Evolutionary conservation across 2,888 invertebrate genomes (phyloP).

Genomic region (Periphyllus acericola): DNA sequence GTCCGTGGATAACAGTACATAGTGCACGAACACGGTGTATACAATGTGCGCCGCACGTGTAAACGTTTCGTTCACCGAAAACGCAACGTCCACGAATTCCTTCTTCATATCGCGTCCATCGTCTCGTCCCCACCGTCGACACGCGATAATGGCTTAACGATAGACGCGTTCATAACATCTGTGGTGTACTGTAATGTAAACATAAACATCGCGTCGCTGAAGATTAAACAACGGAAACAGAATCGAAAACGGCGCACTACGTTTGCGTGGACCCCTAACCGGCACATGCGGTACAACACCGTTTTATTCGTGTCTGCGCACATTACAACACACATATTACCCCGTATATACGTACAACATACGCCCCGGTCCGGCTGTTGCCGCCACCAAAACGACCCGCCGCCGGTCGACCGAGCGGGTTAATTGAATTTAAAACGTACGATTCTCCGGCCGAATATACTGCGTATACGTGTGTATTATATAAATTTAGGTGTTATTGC

Average conservation of each 20-base stretch:
- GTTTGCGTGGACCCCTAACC: neutral
- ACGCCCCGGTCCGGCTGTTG: neutral
- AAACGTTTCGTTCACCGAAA: neutral
- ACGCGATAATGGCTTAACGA: neutral
- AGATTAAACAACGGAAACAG: neutral
- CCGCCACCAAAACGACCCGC: neutral
- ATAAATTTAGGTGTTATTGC: constrained; percentile 1
- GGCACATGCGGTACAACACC: neutral
- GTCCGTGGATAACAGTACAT: neutral
- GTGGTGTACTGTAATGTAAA: no score
- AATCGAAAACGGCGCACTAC: neutral
- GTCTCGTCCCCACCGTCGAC: neutral
- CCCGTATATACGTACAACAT: neutral
- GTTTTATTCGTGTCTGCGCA: neutral
- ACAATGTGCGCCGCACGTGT: neutral
- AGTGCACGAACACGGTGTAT: no score
- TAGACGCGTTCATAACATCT: neutral
- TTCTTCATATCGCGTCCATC: neutral
- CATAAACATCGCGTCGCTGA: neutral
- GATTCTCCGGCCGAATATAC: constrained; percentile 11
- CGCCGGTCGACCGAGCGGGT: constrained; percentile 7
- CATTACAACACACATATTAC: no score
- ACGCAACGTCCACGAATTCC: neutral
- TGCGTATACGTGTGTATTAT: neutral
- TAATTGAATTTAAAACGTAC: constrained; percentile 37